Evolutionary conservation across 30 jellyfish, hydroid and myxozoan genomes (phyloP).

Genomic region (Chrysaora quinquecirrha): DNA sequence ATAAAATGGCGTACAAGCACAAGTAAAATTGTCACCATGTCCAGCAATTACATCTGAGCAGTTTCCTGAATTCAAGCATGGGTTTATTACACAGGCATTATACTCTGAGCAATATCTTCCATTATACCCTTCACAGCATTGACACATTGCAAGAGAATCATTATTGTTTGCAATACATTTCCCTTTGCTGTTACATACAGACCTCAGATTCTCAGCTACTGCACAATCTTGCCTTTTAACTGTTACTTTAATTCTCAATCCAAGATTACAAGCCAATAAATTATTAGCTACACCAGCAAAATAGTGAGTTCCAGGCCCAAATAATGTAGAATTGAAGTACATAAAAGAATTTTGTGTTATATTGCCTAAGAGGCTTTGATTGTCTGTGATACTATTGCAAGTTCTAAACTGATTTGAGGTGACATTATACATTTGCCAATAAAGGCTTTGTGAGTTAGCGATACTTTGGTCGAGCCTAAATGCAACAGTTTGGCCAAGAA

Average conservation of each 20-base stretch:
- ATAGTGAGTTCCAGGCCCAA: slow-evolving; percentile 32
- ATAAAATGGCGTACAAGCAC: slow-evolving; percentile 70
- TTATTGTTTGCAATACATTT: slow-evolving; percentile 42
- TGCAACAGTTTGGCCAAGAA: slow-evolving; percentile 24
- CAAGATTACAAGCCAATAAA: slow-evolving; percentile 31
- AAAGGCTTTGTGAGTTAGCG: background rate
- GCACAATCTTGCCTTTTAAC: slow-evolving; percentile 22
- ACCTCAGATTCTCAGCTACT: background rate
- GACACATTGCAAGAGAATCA: slow-evolving; percentile 32
- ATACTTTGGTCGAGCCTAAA: slow-evolving; percentile 7
- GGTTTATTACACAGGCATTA: slow-evolving; percentile 64
- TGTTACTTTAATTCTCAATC: slow-evolving; percentile 30
- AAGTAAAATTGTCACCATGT: slow-evolving; percentile 35
- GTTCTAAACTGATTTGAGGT: slow-evolving; percentile 24
- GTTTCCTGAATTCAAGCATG: slow-evolving; percentile 80
- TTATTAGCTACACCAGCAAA: slow-evolving; percentile 42
- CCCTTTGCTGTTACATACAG: slow-evolving; percentile 54
- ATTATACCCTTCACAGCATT: slow-evolving; percentile 70
- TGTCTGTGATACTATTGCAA: slow-evolving; percentile 5
- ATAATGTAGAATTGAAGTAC: slow-evolving; percentile 27
- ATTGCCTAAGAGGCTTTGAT: background rate
- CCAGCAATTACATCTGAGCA: slow-evolving; percentile 75
- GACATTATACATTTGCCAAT: slow-evolving; percentile 49
- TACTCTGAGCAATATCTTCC: slow-evolving; percentile 63
- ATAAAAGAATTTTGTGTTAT: slow-evolving; percentile 17